Percentiles rank a stretch among this genome's conserved stretches.
Conservation (phyloP, 2,888 invertebrate genomes). For the Nymphalis c-album region DNA sequence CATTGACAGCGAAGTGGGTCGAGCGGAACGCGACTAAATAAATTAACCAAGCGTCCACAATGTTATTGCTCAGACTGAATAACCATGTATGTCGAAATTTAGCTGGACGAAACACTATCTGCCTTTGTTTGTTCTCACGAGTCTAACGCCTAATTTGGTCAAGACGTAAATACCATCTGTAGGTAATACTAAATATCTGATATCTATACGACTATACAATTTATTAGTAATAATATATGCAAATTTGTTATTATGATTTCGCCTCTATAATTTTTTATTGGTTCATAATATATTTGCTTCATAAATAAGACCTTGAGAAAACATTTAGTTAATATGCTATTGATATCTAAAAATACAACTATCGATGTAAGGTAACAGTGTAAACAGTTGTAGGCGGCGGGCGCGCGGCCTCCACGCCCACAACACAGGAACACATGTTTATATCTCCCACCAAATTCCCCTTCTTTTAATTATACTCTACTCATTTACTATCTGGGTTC, state of each 20-base stretch:
- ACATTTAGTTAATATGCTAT: conserved; percentile 12
- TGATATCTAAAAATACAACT: conserved; percentile 55
- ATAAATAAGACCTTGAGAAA: conserved; percentile 1
- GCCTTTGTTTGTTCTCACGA: conserved; percentile 37
- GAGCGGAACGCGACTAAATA: conserved; percentile 65
- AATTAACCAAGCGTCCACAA: conserved; percentile 57
- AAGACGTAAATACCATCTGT: conserved; percentile 5
- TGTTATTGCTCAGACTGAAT: conserved; percentile 34
- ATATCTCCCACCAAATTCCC: conserved; percentile 57
- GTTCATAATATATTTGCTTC: neutral
- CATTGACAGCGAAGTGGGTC: conserved; percentile 67
- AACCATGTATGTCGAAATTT: conserved; percentile 31
- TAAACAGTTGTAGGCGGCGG: conserved; percentile 47
- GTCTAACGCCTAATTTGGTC: conserved; percentile 28
- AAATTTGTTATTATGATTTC: neutral
- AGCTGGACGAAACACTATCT: conserved; percentile 30
- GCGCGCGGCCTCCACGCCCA: conserved; percentile 69
- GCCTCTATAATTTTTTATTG: neutral
- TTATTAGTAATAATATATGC: neutral
- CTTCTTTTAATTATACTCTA: conserved; percentile 48
- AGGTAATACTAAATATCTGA: neutral
- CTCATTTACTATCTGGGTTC: conserved; percentile 28
- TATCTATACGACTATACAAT: neutral
- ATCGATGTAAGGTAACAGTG: conserved; percentile 50
- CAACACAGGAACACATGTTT: conserved; percentile 71